These are phyloP conservation scores for Euwallacea fornicatus DNA, from an alignment of 1,140 invertebrate species.

Conservation along the genomic window DNA sequence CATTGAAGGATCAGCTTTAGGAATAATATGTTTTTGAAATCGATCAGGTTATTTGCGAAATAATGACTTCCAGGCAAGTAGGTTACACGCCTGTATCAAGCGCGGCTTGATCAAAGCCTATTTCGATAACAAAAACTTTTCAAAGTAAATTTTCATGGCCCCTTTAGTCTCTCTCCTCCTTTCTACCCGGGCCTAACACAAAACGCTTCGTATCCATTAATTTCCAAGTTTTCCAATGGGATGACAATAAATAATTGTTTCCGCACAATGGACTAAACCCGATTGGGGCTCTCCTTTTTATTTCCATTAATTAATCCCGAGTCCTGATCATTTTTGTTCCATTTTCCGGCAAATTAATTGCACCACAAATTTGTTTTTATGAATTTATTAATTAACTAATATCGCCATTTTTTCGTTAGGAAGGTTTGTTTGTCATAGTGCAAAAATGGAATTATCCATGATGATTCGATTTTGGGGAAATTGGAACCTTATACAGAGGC, in stretches of 20 bases:
- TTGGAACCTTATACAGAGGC: too few species aligned
- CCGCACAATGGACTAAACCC: constrained; percentile 24
- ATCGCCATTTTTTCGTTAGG: too few species aligned
- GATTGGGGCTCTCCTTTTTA: constrained; percentile 25
- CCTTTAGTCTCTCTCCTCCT: constrained; percentile 15
- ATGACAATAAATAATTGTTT: constrained; percentile 38
- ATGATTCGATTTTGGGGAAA: too few species aligned
- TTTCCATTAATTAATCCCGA: constrained; percentile 35
- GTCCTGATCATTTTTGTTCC: constrained; percentile 16
- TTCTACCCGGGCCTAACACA: constrained; percentile 23
- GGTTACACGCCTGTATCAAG: not conserved
- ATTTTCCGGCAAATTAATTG: constrained; percentile 13
- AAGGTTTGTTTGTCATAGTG: too few species aligned
- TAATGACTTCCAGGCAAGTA: too few species aligned
- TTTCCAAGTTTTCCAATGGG: constrained; percentile 36
- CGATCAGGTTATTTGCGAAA: too few species aligned
- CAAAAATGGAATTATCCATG: too few species aligned
- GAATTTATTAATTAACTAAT: too few species aligned
- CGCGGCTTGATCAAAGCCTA: constrained; percentile 2
- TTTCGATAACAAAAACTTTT: constrained; percentile 22
- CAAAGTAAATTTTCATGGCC: constrained; percentile 27
- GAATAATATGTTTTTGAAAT: too few species aligned
- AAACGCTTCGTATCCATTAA: constrained; percentile 36
- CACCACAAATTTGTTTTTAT: not conserved
- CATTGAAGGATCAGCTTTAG: too few species aligned